Evolutionary conservation across 2,888 invertebrate species (phyloP).

Genomic region (Drosophila austrosaltans): DNA sequence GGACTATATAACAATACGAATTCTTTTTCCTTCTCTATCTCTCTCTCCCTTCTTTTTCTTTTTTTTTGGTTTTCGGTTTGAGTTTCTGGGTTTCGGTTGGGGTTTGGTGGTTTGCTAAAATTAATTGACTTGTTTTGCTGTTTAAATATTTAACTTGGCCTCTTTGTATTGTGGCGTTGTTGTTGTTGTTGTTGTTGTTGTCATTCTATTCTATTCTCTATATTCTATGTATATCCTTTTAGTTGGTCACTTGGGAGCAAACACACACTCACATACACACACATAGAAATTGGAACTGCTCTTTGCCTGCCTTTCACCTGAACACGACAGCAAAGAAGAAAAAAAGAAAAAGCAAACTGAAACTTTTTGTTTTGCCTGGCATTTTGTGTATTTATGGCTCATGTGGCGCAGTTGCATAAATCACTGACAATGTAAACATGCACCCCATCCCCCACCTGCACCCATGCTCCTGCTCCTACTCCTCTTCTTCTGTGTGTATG

Average conservation of each 20-base stretch:
- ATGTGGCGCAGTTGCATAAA: slow-evolving; percentile 81
- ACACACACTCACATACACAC: slow-evolving; percentile 34
- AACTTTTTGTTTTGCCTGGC: slow-evolving; percentile 61
- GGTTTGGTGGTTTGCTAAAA: slow-evolving; percentile 69
- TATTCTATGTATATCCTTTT: slow-evolving; percentile 66
- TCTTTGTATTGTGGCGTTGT: slow-evolving; percentile 61
- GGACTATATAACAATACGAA: too few species aligned
- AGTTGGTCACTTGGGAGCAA: slow-evolving; percentile 80
- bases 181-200: slow-evolving; percentile 30
- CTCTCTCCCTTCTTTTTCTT: neutral
- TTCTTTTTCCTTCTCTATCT: neutral
- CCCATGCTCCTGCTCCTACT: neutral
- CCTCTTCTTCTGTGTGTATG: slow-evolving; percentile 24
- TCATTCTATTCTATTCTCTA: slow-evolving; percentile 19
- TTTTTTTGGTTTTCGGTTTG: neutral
- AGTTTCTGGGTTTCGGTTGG: slow-evolving; percentile 14
- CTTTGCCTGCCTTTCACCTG: slow-evolving; percentile 45
- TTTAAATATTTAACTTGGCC: slow-evolving; percentile 81
- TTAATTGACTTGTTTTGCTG: slow-evolving; percentile 82
- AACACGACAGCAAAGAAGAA: slow-evolving; percentile 16
- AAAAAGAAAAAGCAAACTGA: slow-evolving; percentile 26
- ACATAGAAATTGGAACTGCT: slow-evolving; percentile 26
- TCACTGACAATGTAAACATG: slow-evolving; percentile 80
- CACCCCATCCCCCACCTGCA: slow-evolving; percentile 7
- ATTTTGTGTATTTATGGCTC: slow-evolving; percentile 82